Evolutionary conservation across 2,797 vertebrate species (phyloP).

Genomic region (Tinamus major): DNA sequence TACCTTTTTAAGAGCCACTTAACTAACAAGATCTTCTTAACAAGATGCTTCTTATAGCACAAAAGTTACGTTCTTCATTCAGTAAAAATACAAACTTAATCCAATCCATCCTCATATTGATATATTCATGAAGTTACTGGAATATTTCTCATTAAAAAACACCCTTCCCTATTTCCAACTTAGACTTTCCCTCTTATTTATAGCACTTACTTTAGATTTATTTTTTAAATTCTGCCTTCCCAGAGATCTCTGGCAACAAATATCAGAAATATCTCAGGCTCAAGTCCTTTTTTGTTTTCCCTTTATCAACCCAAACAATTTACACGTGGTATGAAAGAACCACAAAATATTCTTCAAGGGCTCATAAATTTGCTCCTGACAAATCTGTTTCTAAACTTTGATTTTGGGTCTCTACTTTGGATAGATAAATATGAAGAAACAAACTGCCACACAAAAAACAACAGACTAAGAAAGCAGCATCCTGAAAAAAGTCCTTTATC

Average conservation of each 20-base stretch:
- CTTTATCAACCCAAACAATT: not conserved
- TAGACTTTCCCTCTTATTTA: not conserved
- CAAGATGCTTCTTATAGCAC: too few species aligned
- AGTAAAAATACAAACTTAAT: too few species aligned
- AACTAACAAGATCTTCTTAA: too few species aligned
- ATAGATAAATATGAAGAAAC: not conserved
- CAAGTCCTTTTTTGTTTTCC: not conserved
- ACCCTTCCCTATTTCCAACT: not conserved
- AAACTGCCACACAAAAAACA: not conserved
- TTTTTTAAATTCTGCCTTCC: not conserved
- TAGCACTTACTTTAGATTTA: not conserved
- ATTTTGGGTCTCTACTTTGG: not conserved
- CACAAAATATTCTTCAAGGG: not conserved
- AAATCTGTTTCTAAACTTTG: not conserved
- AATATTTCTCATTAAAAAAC: not conserved
- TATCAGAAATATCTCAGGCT: not conserved
- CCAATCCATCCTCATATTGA: not conserved
- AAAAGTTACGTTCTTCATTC: too few species aligned
- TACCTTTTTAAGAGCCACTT: too few species aligned
- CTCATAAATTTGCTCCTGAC: not conserved
- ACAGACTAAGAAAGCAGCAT: not conserved
- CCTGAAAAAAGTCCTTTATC: not conserved
- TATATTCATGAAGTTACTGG: not conserved
- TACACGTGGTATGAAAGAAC: not conserved
- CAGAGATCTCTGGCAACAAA: not conserved